phyloP scores from a whole-genome alignment of 2,888 invertebrate genomes.

The Auanema freiburgensis region DNA sequence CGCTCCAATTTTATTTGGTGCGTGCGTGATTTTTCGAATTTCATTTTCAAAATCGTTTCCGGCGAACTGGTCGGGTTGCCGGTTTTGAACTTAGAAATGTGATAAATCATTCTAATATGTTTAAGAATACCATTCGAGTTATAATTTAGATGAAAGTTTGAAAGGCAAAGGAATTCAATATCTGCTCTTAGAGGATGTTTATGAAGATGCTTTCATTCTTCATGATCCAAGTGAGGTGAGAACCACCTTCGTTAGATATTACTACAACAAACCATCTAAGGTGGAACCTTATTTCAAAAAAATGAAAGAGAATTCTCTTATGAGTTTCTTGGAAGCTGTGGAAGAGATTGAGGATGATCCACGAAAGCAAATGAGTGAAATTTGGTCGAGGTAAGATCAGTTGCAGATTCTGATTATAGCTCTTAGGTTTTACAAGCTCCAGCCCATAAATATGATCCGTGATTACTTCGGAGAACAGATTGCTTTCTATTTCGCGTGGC shows the following conservation, averaged over 20 bases:
- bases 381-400: not conserved
- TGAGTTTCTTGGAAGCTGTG: slow-evolving; percentile 26
- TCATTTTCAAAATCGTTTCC: too few species aligned
- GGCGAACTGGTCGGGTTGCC: too few species aligned
- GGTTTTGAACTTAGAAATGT: too few species aligned
- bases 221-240: slow-evolving; percentile 63
- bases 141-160: slow-evolving; percentile 29
- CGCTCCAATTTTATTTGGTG: too few species aligned
- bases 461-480: slow-evolving; percentile 69
- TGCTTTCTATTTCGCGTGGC: slow-evolving; percentile 68
- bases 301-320: slow-evolving; percentile 32
- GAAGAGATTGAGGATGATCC: slow-evolving; percentile 37
- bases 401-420: not conserved
- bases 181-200: slow-evolving; percentile 65
- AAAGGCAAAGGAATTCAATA: slow-evolving; percentile 64
- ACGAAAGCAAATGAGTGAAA: slow-evolving; percentile 13
- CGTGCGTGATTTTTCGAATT: too few species aligned
- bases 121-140: too few species aligned
- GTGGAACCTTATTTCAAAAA: slow-evolving; percentile 46
- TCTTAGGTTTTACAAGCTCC: slow-evolving; percentile 33
- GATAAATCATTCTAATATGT: too few species aligned
- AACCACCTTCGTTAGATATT: slow-evolving; percentile 1
- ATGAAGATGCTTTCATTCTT: slow-evolving; percentile 65
- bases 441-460: slow-evolving; percentile 38
- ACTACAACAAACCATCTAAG: slow-evolving; percentile 32